phyloP scores from a whole-genome alignment of 2,888 invertebrate genomes.

The Uloborus plumipes region DNA sequence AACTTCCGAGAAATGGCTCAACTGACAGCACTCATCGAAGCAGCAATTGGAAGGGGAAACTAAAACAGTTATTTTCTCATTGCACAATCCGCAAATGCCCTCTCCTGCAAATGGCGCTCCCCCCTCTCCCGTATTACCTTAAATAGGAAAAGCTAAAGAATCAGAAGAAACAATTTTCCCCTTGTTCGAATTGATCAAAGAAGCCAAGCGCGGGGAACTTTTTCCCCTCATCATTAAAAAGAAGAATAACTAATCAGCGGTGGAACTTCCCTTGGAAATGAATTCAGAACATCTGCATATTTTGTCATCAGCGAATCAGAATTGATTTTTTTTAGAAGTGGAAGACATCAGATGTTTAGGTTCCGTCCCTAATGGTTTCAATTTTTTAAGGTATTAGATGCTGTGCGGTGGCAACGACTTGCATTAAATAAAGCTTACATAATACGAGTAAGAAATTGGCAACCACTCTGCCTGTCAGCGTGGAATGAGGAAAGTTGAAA shows the following conservation, averaged over 20 bases:
- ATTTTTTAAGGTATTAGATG: slow-evolving; percentile 55
- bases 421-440: slow-evolving; percentile 49
- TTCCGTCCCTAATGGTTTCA: slow-evolving; percentile 32
- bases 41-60: neutral
- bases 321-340: slow-evolving; percentile 39
- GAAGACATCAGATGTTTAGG: slow-evolving; percentile 55
- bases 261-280: slow-evolving; percentile 13
- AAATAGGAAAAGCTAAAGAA: neutral
- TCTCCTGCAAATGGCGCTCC: neutral
- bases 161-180: slow-evolving; percentile 5
- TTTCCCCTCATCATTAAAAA: slow-evolving; percentile 35
- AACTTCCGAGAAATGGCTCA: too few relatives aligned
- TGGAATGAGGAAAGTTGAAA: too few relatives aligned
- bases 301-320: slow-evolving; percentile 58
- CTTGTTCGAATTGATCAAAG: too few relatives aligned
- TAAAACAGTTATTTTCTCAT: too few relatives aligned
- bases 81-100: neutral
- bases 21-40: slow-evolving; percentile 19
- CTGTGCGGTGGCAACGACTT: slow-evolving; percentile 6
- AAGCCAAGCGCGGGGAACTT: too few relatives aligned
- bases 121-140: neutral
- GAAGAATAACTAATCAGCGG: slow-evolving; percentile 50
- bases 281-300: slow-evolving; percentile 61
- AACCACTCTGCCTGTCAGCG: neutral
- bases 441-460: neutral